Base-by-base conservation (phyloP, 2,888 invertebrate species). In the Aporophyla lueneburgensis region DNA sequence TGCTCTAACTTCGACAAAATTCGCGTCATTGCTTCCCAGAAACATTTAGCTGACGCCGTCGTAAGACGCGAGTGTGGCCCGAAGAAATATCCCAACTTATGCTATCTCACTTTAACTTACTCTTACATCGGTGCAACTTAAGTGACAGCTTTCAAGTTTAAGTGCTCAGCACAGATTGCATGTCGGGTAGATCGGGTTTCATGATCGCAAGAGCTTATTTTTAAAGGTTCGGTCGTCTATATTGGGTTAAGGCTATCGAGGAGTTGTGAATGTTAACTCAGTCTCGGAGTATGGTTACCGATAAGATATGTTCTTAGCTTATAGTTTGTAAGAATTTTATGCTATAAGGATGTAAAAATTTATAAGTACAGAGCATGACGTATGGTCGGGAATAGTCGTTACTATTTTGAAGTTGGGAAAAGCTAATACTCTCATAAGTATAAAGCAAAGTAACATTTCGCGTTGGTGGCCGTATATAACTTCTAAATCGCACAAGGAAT, bases 151-250 rank as follows among this genome's bases (percentile, higher is more conserved):
- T 69, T 69, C 71, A 54, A 82, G 63, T 81, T 83, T 54, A 74
- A 84, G 76, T 76, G 85, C 77, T 69, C 40, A 53, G 33, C 81
- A 54, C 81, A 84, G 83, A 83, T 84, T 77, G 71, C 77, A 69
- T 71, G 77, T 51, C 63, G 58, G 40, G 72, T 62, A 74, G 71
- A 77, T 80, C 63, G 63, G 65, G 71, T 68, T 66, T 4, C 71
- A 46, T 19, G 59, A 80, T 73, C 46, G 21, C 46, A 14, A 19
- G 53, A 70, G 63, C 54, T 84, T 76, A 73, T 68, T 73, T 83
- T 68, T 63, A 65, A 51, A 40, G 46, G 33, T 24, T 46, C 27
- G 40, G 66, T 16, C n/a, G 27, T 73, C 63, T 68, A 63, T 49
- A 54, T 51, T 62, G 51, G 24, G 49, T 49, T 72, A 16, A 53